These are phyloP conservation scores for Lemur catta DNA, from an alignment of 2,797 vertebrate genomes.

Conservation along the genomic window DNA sequence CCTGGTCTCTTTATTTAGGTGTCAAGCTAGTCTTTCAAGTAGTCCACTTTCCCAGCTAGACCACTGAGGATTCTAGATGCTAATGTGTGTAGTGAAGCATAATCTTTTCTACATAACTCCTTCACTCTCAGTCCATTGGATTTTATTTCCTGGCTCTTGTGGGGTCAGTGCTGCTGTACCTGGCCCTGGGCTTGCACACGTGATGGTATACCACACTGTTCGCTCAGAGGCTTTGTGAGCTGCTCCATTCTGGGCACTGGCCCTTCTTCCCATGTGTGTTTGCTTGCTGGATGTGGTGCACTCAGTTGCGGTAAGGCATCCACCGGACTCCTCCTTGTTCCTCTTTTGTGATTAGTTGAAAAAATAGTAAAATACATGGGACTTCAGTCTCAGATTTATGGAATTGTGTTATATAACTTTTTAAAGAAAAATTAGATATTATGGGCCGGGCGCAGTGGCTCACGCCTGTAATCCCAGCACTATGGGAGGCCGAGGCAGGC, in stretches of 20 bases:
- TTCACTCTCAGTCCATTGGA: background rate
- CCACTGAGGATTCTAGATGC: background rate
- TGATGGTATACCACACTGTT: background rate
- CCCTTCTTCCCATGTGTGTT: background rate
- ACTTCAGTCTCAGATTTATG: background rate
- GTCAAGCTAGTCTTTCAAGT: background rate
- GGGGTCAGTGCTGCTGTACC: background rate
- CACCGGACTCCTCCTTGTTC: background rate
- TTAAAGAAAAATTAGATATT: slow-evolving; percentile 14
- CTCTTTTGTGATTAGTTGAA: background rate
- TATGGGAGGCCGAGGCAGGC: no score
- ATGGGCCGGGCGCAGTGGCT: no score
- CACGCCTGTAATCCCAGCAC: no score
- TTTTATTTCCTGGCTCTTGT: background rate
- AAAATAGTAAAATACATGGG: slow-evolving; percentile 1
- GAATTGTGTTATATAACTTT: slow-evolving; percentile 26
- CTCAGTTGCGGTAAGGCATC: background rate
- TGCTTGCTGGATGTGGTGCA: background rate
- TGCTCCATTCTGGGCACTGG: background rate
- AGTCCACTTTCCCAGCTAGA: background rate
- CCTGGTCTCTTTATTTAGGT: background rate
- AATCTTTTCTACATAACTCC: background rate
- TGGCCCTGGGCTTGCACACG: fast-evolving
- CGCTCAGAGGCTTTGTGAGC: background rate
- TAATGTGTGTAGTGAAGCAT: background rate